Base-by-base conservation (phyloP, 1,140 invertebrate genomes). In the Drosophila persimilis region DNA sequence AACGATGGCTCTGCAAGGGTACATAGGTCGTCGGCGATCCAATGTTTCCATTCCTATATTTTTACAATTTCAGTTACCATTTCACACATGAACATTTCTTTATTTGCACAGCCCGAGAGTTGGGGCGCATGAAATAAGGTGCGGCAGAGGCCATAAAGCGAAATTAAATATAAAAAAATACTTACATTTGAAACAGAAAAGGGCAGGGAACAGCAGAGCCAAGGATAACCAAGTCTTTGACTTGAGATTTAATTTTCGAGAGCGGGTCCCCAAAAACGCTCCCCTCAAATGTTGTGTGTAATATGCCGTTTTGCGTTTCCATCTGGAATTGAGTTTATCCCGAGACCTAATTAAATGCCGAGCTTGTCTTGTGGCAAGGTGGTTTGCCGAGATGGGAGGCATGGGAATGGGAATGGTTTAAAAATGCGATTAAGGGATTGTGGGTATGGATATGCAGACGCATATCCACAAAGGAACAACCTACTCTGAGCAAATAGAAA, bases 121-220 rank as follows among this genome's bases (percentile, higher is more conserved):
- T 48, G 73, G 62, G 53, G 31, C 65, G 60, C 72, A 73, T 76
- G 80, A 69, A 81, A 86, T 74, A 86, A 76, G 83, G 83, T 88
- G 83, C 78, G 83, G 66, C 83, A 35, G 75, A 59, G 67, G 58
- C 83, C 79, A 88, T 88, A 88, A 88, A 88, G 76, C 54, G 63
- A 83, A 88, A 88, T 88, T 88, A 88, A 88, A 88, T 88, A 88
- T 74, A 81, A 62, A 77, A 69, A 31, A 44, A 52, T n/a, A 67
- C 51, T 50, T 43, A 41, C 65, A 50, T 54, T 41, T 56, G 45
- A 47, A 31, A 35, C 15, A 43, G 39, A 2, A 31, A 20, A 11
- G 35, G 39, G 44, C 26, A 47, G n/a, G 26, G 57, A 43, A 31
- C 43, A 47, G 35, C 29, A 9, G 7, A 22, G 15, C 13, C 9